Percentiles rank a stretch among this genome's conserved stretches.
phyloP scores from a whole-genome alignment of 2,797 vertebrate genomes.

The Tragopan temminckii region DNA sequence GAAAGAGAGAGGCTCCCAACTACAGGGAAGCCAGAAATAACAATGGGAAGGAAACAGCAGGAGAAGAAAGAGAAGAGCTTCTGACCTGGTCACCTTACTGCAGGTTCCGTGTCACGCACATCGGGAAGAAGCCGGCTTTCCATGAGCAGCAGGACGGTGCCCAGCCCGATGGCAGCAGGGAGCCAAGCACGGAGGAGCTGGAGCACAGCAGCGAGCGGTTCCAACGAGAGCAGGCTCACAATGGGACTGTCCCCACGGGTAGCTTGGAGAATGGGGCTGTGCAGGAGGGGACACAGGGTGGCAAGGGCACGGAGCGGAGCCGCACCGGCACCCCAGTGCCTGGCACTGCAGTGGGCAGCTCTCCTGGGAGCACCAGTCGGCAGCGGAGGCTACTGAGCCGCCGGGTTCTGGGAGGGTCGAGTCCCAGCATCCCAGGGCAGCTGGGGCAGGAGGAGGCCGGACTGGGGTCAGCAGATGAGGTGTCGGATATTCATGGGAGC shows the following conservation, averaged over 20 bases:
- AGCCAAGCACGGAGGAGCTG: constrained; percentile 77
- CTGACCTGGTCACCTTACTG: neutral
- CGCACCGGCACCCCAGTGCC: neutral
- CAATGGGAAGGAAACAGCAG: neutral
- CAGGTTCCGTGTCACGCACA: constrained; percentile 94
- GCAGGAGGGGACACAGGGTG: neutral
- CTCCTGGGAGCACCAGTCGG: neutral
- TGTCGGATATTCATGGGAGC: constrained; percentile 51
- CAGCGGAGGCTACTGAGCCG: constrained; percentile 35
- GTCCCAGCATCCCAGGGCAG: constrained; percentile 66
- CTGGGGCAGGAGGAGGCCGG: constrained; percentile 40
- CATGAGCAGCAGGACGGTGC: constrained; percentile 79
- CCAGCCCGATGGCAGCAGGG: constrained; percentile 84
- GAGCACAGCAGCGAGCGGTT: constrained; percentile 77
- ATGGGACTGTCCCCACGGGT: constrained; percentile 58
- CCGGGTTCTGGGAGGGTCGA: constrained; percentile 52
- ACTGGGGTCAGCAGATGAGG: constrained; percentile 61
- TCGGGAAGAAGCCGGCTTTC: constrained; percentile 85
- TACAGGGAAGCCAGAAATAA: neutral
- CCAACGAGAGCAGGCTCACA: constrained; percentile 69
- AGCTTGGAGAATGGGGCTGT: constrained; percentile 41
- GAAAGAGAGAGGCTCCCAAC: rapidly evolving
- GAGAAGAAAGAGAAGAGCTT: neutral
- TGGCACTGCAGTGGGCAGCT: neutral
- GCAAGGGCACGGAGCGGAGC: neutral